Evolutionary conservation across 2,888 invertebrate species (phyloP), one percentile per base, ranked within the genome.

Genomic region (Rhogogaster chlorosoma): DNA sequence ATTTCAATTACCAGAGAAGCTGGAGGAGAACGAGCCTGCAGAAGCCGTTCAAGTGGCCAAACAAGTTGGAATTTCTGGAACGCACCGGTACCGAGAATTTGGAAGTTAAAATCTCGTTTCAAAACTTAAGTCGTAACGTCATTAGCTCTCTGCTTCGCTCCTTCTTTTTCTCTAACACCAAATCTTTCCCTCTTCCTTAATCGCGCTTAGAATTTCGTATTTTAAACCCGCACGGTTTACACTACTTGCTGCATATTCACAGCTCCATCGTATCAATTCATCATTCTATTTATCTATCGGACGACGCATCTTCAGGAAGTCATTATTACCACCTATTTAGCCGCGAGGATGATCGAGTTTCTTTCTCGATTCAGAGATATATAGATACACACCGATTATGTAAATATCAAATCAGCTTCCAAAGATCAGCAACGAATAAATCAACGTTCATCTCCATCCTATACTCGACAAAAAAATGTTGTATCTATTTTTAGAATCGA

Each of bases 31-130:
- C 26, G 45, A 53, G n/a, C n/a, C 38, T 80, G 64, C 26, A 67
- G 83, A 64, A 67, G 83, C 83, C 12, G 45, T 49, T 64, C 36
- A 80, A 80, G 82, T 45, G 67, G 82, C 82, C 83, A 83, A 83
- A 83, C 83, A 83, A 83, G 83, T 64, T 70, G 83, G 49, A 83
- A 83, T 83, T 83, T 83, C 83, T 57, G 67, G 83, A 83, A 83
- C 67, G 42, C 32, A 53, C 9, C 49, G 29, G 67, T 83, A 83
- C 83, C 83, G 45, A 83, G 83, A 83, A 83, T 67, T 83, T 83
- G 67, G 67, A 83, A 83, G 83, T 83, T 83, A 83, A 83, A 83
- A 83, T 83, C 83, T 83, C 67, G 70, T 83, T 83, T 83, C 83
- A 32, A 83, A 61, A 67, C 83, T 83, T 22, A 49, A 70, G 83